Evolutionary conservation across 1,140 invertebrate genomes (phyloP), one percentile per base, ranked within the genome.

Genomic region (Asobara japonica): DNA sequence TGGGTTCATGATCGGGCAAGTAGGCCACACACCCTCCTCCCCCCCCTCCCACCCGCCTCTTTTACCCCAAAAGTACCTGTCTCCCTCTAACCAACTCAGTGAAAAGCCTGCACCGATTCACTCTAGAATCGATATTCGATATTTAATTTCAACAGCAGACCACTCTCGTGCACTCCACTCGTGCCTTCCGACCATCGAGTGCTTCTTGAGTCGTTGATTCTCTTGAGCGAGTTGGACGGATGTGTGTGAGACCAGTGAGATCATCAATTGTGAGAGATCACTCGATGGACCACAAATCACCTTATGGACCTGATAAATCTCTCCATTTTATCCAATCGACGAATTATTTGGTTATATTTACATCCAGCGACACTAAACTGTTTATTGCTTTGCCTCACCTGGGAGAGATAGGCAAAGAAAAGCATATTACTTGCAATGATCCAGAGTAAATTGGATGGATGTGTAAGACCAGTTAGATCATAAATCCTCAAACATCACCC

Each of bases 61-160:
- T n/a, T n/a, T n/a, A n/a, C 1, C 18, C 27, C 11, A 62, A 62
- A 62, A 16, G 13, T 30, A 30, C 29, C 29, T 67, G 33, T 38
- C 30, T 41, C 36, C 16, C 27, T 33, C 18, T 30, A 7, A 51
- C 38, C 38, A 7, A 65, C 25, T 4, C 36, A 38, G 36, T 13
- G 10, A 38, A 38, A 10, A 27, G 25, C 29, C n/a, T 51, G n/a
- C 20, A 41, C 30, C 45, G 16, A 31, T 11, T 20, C 29, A 64
- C 66, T 60, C 36, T 16, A 29, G 29, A 72, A 73, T 79, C 77
- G 78, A 82, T 82, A 80, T 81, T 82, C 79, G 77, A 80, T 81
- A 82, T 78, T 80, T 82, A 81, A 81, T 82, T 82, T 79, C 74
- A 67, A 70, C 70, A 69, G 31, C 48, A 67, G 38, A 56, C 36